Base-by-base conservation (phyloP, 2,888 invertebrate genomes). In the Osedax fenrisi region DNA sequence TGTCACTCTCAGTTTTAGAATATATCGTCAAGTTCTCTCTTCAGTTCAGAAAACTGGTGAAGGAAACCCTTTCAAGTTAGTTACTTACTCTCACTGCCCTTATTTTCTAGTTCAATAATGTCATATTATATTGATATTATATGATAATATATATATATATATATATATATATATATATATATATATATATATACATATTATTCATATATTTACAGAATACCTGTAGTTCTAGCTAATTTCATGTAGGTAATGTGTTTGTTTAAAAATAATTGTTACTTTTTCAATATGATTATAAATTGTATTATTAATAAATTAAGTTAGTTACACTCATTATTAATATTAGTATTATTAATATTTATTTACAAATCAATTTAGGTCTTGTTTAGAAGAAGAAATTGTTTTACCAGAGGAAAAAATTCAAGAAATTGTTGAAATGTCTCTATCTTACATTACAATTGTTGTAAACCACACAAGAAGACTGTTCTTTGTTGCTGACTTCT, bases 41-140 rank as follows among this genome's bases (percentile, higher is more conserved):
- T 93, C 94, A 79, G 90, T 96, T 80, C 94, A 96, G 88, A 97
- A 96, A 87, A 86, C 87, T 26, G 92, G 92, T 81, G 94, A 95
- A 84, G 94, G 94, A 83, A 94, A 96, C 87, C 96, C 96, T 76
- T 96, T 96, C 90, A 94, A 94, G 94, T 94, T 83, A 89, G 90
- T 74, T 2, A 17, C 62, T n/a, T n/a, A 24, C 25, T 1, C 13
- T n/a, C 64, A 21, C 21, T 64, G 24, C 10, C 64, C 5, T 10
- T 2, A 10, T 2, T 10, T n/a, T 64, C 22, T 56, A n/a, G 56
- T 56, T n/a, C 13, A 56, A 56, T 56, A 17, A 13, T 56, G 56
- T 13, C 61, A 61, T 5, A 13, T 61, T 23, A 3, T 3, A 3
- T 1, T 21, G 21, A 10, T 61, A 3, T 1, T 5, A 10, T 13